Evolutionary conservation across 2,797 vertebrate species (phyloP), one percentile per base, ranked within the genome.

Genomic region (Falco biarmicus): DNA sequence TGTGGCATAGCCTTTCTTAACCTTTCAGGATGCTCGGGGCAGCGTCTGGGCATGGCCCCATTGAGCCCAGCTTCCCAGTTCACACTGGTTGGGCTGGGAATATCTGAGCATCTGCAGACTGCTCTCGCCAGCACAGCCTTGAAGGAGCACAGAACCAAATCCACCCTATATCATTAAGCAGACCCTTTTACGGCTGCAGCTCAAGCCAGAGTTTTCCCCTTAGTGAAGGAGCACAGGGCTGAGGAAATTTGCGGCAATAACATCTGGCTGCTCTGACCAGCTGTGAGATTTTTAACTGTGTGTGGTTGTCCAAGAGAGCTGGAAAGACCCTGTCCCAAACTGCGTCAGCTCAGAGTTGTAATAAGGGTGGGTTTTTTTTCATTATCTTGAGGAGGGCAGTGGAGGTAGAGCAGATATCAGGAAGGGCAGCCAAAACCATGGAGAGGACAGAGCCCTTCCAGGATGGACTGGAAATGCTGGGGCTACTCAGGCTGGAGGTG

Each of bases 141-240:
- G 34, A 39, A 91, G 69, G 83, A 94, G 83, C 37, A 8, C 61
- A 19, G 28, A 75, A 32, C 60, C 74, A 53, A 80, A 5, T 11
- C 45, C 64, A 39, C 25, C 25, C n/a, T 10, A 0, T 9, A 15
- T 43, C 32, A 66, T n/a, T 5, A 18, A 18, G 5, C 14, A n/a
- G 59, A 32, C 32, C 66, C 80, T 84, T 60, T 63, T 20, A 43
- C 3, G 53, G 64, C 28, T 60, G 18, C 3, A 26, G 63, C 92
- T 90, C 65, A 8, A 0, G 47, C 19, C 29, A 43, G 32, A 39
- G 76, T 19, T 95, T 48, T 77, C 65, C 24, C 53, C 1, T 1
- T 6, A 3, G 0, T 0, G 7, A 66, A 91, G 65, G 50, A 90
- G 39, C 11, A 6, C 0, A 0, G 29, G 48, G 29, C 4, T 34